phyloP scores from a whole-genome alignment of 2,113 vertebrate species.

The Pterophyllum scalare region DNA sequence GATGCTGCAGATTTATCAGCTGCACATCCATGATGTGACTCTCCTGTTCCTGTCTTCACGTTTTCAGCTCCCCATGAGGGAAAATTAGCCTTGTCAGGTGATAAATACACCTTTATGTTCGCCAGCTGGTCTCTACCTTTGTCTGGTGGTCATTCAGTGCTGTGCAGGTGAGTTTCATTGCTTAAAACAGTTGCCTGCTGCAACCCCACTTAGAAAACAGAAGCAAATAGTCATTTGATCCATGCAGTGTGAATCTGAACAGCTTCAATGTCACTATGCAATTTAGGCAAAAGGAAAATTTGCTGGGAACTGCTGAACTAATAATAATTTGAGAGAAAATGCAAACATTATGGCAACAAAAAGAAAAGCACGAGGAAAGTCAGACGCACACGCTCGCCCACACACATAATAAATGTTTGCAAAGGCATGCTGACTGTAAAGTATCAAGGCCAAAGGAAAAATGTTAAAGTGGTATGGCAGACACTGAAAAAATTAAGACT shows the following conservation, averaged over 20 bases:
- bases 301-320: background rate
- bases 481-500: conserved; percentile 10
- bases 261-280: too few relatives aligned
- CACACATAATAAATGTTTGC: conserved; percentile 19
- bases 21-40: background rate
- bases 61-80: too few relatives aligned
- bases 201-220: background rate
- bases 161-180: background rate
- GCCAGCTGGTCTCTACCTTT: background rate
- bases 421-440: conserved; percentile 22
- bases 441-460: conserved; percentile 19
- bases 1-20: background rate
- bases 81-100: background rate
- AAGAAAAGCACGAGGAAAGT: background rate
- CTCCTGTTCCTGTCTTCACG: too few relatives aligned
- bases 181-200: background rate
- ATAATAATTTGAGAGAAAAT: conserved; percentile 7
- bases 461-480: conserved; percentile 21
- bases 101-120: background rate
- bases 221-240: background rate
- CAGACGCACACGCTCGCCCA: background rate
- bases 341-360: background rate
- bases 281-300: background rate
- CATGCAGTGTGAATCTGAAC: background rate
- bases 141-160: background rate